Percentiles rank a stretch among this genome's conserved stretches.
phyloP scores from a whole-genome alignment of 2,797 vertebrate genomes.

The Urophycis tenuis region DNA sequence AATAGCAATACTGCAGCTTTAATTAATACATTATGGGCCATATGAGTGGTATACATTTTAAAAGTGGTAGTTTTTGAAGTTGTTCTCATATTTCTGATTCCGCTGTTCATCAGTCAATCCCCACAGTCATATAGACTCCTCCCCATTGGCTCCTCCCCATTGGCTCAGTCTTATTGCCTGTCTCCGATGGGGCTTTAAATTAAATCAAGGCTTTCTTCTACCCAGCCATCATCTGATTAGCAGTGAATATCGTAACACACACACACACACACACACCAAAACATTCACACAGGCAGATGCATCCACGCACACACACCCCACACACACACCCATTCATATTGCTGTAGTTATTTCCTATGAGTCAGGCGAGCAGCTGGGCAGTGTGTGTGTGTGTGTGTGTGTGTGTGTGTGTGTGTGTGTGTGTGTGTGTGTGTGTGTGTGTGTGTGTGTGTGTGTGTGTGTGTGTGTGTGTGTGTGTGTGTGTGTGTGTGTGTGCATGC shows the following conservation, averaged over 20 bases:
- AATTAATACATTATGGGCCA: not conserved
- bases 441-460: too few relatives aligned
- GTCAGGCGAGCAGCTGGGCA: too few relatives aligned
- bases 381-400: too few relatives aligned
- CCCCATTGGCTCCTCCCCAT: not conserved
- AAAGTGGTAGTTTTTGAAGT: too few relatives aligned
- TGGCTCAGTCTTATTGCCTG: not conserved
- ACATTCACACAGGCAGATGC: too few relatives aligned
- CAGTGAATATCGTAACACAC: not conserved
- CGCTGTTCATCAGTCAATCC: not conserved
- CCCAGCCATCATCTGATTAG: not conserved
- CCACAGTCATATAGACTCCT: not conserved
- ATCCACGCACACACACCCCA: too few relatives aligned
- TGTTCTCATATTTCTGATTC: not conserved
- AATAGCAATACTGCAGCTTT: not conserved
- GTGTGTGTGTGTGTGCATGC: too few relatives aligned
- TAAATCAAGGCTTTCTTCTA: not conserved
- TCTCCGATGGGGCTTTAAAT: not conserved
- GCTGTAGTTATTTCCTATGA: too few relatives aligned
- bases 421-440: too few relatives aligned
- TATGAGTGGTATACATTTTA: not conserved
- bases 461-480: too few relatives aligned
- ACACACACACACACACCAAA: not conserved
- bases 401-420: too few relatives aligned
- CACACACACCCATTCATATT: too few relatives aligned